phyloP scores from a whole-genome alignment of 1,140 invertebrate genomes.

The Drosophila suzukii region DNA sequence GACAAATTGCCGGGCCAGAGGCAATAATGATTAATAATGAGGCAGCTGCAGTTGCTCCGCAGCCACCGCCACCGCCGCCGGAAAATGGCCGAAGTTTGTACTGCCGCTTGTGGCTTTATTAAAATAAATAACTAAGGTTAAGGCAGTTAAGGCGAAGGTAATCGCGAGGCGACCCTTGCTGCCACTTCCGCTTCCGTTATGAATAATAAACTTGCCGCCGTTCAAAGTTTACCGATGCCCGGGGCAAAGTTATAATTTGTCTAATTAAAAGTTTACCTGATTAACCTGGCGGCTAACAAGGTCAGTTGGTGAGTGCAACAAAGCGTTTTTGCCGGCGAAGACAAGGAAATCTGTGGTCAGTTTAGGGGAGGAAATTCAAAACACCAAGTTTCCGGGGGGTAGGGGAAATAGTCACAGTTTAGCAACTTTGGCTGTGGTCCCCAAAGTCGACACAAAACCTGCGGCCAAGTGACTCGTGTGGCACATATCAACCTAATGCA shows the following conservation, averaged over 20 bases:
- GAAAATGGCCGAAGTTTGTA: constrained; percentile 52
- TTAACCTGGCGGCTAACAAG: constrained; percentile 46
- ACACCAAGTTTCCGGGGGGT: constrained; percentile 2
- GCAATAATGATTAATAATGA: constrained; percentile 61
- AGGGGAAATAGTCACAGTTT: constrained; percentile 30
- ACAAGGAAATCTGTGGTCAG: constrained; percentile 52
- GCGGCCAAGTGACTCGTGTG: constrained; percentile 12
- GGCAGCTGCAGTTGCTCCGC: constrained; percentile 30
- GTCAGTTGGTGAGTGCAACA: constrained; percentile 36
- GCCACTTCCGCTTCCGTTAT: constrained; percentile 47
- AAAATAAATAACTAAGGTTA: constrained; percentile 52
- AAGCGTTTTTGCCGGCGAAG: constrained; percentile 21
- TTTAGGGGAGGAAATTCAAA: constrained; percentile 4
- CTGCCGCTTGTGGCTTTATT: constrained; percentile 45
- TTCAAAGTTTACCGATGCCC: constrained; percentile 48
- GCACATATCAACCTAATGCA: constrained; percentile 46
- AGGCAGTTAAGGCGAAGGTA: constrained; percentile 31
- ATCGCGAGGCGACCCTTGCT: constrained; percentile 39
- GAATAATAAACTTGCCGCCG: constrained; percentile 60
- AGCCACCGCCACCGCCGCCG: too few species aligned
- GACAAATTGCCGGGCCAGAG: constrained; percentile 46
- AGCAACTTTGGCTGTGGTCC: constrained; percentile 46
- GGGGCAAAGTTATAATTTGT: constrained; percentile 67
- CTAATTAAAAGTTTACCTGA: constrained; percentile 68
- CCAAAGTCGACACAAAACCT: constrained; percentile 43